phyloP scores from a whole-genome alignment of 1,140 invertebrate species.

The Drosophila ananassae region DNA sequence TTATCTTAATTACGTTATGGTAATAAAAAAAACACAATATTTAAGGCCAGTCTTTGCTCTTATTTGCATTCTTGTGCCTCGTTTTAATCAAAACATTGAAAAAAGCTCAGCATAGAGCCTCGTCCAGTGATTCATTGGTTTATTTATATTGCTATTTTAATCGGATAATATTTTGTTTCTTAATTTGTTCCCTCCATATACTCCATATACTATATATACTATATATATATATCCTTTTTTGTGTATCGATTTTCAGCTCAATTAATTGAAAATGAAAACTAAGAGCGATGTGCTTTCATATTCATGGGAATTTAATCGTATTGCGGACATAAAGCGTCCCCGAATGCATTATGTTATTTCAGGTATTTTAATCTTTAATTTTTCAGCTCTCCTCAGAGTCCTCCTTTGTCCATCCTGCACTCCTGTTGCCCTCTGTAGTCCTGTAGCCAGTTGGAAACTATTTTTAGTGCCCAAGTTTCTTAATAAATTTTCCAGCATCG shows the following conservation, averaged over 20 bases:
- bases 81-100: background rate
- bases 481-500: slow-evolving; percentile 57
- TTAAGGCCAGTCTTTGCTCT: background rate
- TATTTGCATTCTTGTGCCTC: background rate
- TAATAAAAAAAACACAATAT: background rate
- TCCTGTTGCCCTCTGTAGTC: too few relatives aligned
- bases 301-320: background rate
- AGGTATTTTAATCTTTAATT: slow-evolving; percentile 8
- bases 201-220: too few relatives aligned
- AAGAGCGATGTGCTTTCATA: background rate
- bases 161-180: slow-evolving; percentile 5
- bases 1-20: slow-evolving; percentile 3
- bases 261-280: slow-evolving; percentile 2
- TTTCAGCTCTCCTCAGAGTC: background rate
- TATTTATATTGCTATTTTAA: slow-evolving; percentile 1
- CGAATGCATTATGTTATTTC: background rate
- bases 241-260: slow-evolving; percentile 2
- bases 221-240: background rate
- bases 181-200: background rate
- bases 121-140: background rate
- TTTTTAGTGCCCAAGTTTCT: slow-evolving; percentile 62
- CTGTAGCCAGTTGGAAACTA: slow-evolving; percentile 28
- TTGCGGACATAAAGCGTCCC: background rate
- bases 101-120: background rate
- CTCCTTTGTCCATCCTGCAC: background rate